Evolutionary conservation across 2,113 vertebrate species (phyloP).

Genomic region (Paralichthys olivaceus): DNA sequence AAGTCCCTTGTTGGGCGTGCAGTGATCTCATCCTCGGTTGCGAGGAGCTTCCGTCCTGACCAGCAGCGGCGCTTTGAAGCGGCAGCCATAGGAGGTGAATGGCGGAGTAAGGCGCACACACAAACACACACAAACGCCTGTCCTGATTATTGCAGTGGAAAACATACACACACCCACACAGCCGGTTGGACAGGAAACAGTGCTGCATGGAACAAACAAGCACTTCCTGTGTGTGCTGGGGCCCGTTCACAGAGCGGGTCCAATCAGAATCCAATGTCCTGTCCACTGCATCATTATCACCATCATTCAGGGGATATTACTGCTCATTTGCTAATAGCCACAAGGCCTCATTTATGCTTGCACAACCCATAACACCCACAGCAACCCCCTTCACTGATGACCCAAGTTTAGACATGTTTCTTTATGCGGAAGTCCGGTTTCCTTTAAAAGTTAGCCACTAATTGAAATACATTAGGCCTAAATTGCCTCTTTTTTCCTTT

Average conservation of each 20-base stretch:
- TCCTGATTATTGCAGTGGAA: slow-evolving; percentile 77
- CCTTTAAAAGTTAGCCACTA: slow-evolving; percentile 81
- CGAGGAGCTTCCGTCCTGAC: slow-evolving; percentile 62
- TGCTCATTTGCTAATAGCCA: slow-evolving; percentile 88
- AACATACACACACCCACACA: slow-evolving; percentile 81
- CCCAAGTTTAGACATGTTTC: slow-evolving; percentile 57
- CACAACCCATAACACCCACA: slow-evolving; percentile 30
- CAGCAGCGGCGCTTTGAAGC: slow-evolving; percentile 68
- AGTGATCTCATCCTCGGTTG: slow-evolving; percentile 75
- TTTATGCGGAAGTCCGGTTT: slow-evolving; percentile 68
- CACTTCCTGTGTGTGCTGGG: slow-evolving; percentile 84
- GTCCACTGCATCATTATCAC: slow-evolving; percentile 81
- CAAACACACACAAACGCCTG: slow-evolving; percentile 49
- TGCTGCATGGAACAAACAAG: slow-evolving; percentile 84
- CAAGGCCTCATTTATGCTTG: slow-evolving; percentile 85
- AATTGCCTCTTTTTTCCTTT: slow-evolving; percentile 89
- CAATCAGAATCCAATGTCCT: slow-evolving; percentile 81
- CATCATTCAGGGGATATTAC: slow-evolving; percentile 82
- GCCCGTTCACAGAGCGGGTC: slow-evolving; percentile 76
- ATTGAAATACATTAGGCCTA: slow-evolving; percentile 91
- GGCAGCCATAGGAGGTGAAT: slow-evolving; percentile 42
- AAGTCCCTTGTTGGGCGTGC: slow-evolving; percentile 73
- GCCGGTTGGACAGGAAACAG: slow-evolving; percentile 78
- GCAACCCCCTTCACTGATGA: slow-evolving; percentile 42
- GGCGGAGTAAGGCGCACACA: slow-evolving; percentile 19